Evolutionary conservation across 1,140 invertebrate species (phyloP).

Genomic region (Propsilocerus akamusi): DNA sequence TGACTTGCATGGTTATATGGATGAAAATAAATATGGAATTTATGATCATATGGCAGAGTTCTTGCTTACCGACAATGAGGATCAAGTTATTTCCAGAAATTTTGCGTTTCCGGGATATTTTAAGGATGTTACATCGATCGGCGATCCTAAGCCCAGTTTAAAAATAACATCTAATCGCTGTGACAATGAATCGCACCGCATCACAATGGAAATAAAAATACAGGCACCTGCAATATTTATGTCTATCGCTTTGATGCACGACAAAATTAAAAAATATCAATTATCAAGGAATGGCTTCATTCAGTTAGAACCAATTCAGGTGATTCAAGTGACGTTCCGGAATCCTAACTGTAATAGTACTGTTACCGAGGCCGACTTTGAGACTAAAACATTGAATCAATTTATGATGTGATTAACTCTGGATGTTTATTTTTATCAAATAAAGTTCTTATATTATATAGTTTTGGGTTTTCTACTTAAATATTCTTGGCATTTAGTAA

Average conservation of each 20-base stretch:
- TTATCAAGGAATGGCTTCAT: conserved; percentile 25
- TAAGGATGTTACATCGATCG: conserved; percentile 11
- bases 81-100: conserved; percentile 12
- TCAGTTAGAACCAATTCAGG: conserved; percentile 14
- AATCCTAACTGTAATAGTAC: conserved; percentile 10
- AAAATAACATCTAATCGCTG: background rate
- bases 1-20: conserved; percentile 11
- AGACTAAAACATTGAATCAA: conserved; percentile 17
- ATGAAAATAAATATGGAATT: conserved; percentile 13
- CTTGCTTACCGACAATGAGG: conserved; percentile 5
- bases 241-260: conserved; percentile 19
- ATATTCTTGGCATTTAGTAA: too few relatives aligned
- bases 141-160: conserved; percentile 10
- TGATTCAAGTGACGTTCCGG: conserved; percentile 15
- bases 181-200: conserved; percentile 5
- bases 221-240: conserved; percentile 19
- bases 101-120: conserved; percentile 16
- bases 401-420: conserved; percentile 13
- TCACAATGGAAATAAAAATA: conserved; percentile 15
- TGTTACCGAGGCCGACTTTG: conserved; percentile 13
- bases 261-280: conserved; percentile 13
- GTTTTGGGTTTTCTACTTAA: too few relatives aligned
- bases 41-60: conserved; percentile 13
- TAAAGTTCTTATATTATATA: too few relatives aligned
- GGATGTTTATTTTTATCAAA: too few relatives aligned